phyloP scores from a whole-genome alignment of 1,140 invertebrate species.

The Nasonia giraulti region DNA sequence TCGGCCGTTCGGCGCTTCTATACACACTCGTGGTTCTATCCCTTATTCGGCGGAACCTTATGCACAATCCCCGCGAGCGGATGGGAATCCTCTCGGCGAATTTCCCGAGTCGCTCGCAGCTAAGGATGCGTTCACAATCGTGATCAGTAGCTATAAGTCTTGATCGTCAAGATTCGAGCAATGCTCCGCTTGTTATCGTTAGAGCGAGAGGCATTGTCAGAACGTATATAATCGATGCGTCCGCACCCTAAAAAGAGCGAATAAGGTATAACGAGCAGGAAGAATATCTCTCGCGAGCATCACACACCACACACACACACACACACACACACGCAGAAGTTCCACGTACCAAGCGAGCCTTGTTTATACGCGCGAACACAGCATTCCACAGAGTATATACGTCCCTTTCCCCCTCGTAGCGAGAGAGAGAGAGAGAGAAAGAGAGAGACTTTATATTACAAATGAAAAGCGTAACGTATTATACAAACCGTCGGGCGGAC shows the following conservation, averaged over 20 bases:
- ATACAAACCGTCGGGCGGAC: slow-evolving; percentile 46
- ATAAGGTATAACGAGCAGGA: no score
- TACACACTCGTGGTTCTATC: not conserved
- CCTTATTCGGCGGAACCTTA: not conserved
- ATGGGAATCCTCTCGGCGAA: not conserved
- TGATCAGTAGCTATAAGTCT: not conserved
- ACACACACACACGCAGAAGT: not conserved
- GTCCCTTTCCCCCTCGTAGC: no score
- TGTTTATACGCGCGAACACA: not conserved
- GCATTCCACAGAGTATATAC: not conserved
- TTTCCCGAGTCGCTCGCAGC: not conserved
- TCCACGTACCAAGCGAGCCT: not conserved
- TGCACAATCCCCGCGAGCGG: not conserved
- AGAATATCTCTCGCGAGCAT: no score
- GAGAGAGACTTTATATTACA: not conserved
- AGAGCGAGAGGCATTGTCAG: no score
- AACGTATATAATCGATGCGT: not conserved
- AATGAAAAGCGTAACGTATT: not conserved
- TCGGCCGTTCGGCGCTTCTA: not conserved
- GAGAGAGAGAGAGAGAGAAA: no score
- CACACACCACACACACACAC: no score
- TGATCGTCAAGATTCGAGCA: not conserved
- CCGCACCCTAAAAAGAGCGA: not conserved
- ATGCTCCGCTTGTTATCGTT: no score
- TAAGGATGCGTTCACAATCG: slow-evolving; percentile 1